Percentiles rank a stretch among this genome's conserved stretches.
These are phyloP conservation scores for Zosterops borbonicus DNA, from an alignment of 2,113 vertebrate species.

Conservation along the genomic window DNA sequence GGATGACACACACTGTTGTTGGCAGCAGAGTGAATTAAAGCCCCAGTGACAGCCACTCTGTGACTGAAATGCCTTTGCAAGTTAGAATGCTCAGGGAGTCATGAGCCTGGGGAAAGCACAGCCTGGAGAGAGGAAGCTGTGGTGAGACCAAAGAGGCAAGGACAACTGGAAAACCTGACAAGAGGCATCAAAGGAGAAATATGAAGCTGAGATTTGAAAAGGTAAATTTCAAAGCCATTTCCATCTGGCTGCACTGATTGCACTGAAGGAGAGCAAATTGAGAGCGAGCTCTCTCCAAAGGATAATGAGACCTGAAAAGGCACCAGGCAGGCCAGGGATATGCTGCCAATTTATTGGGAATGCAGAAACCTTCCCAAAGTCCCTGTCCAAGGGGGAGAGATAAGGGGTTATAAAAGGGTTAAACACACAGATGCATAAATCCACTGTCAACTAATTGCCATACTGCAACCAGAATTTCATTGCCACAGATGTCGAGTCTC, in stretches of 20 bases:
- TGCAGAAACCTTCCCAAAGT: neutral
- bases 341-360: neutral
- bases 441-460: neutral
- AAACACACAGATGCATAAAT: neutral
- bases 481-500: neutral
- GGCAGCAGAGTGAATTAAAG: neutral
- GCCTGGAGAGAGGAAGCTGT: neutral
- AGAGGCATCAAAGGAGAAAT: constrained; percentile 37
- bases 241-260: constrained; percentile 14
- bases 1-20: neutral
- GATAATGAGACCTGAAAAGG: constrained; percentile 9
- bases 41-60: neutral
- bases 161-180: neutral
- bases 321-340: neutral
- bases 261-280: neutral
- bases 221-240: neutral
- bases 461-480: neutral
- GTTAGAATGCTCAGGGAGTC: neutral
- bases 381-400: neutral
- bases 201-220: constrained; percentile 9
- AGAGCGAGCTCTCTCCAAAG: neutral
- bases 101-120: neutral
- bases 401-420: neutral
- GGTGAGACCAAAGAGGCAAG: neutral
- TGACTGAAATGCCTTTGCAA: neutral